These are phyloP conservation scores for Psammodynastes pulverulentus DNA, from an alignment of 2,113 vertebrate genomes.

Conservation along the genomic window DNA sequence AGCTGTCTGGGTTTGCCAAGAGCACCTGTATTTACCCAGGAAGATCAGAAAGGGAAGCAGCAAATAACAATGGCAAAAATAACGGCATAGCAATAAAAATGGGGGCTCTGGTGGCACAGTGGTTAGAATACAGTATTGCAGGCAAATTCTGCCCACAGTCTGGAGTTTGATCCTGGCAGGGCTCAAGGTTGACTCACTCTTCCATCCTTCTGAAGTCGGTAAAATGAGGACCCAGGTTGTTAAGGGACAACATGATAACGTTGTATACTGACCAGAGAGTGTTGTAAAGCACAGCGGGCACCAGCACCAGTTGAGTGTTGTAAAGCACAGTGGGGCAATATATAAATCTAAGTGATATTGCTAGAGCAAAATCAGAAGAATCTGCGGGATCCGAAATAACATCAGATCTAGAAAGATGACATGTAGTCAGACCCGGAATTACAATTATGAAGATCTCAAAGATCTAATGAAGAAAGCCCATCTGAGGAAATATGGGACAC, in stretches of 20 bases:
- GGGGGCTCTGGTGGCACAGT: background rate
- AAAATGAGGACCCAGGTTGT: background rate
- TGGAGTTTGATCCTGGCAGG: background rate
- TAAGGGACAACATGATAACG: background rate
- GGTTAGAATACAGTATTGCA: background rate
- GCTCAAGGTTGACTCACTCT: background rate
- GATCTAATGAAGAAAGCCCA: background rate
- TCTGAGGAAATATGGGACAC: background rate
- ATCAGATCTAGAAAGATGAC: background rate
- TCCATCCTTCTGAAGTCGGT: background rate
- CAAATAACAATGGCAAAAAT: background rate
- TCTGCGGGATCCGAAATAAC: background rate
- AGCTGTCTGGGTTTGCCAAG: background rate
- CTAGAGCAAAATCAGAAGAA: background rate
- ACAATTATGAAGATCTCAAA: background rate
- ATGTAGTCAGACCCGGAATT: background rate
- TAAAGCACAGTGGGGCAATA: background rate
- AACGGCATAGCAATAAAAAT: background rate
- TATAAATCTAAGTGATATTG: background rate
- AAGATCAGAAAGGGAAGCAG: background rate
- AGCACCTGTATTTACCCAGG: background rate
- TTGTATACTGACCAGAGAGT: background rate
- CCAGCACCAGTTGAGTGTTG: too few relatives aligned
- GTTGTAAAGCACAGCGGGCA: too few relatives aligned
- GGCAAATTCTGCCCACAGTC: background rate